phyloP scores from a whole-genome alignment of 37 sponge, comb jelly and placozoan species.

The Halichondria panicea region DNA sequence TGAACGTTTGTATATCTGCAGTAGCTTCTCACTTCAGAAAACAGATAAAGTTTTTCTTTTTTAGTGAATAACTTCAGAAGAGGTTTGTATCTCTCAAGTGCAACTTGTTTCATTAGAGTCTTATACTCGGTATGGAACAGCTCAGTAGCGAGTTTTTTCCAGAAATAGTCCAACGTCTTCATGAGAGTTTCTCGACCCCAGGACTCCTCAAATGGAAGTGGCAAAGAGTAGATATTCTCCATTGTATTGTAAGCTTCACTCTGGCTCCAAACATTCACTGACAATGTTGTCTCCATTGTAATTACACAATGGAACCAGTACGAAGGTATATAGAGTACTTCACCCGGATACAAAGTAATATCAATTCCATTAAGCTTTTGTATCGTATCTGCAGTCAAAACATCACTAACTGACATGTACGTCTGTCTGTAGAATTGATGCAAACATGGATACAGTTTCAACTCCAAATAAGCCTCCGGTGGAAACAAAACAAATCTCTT shows the following conservation, averaged over 20 bases:
- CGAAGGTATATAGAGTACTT: slow-evolving; percentile 67
- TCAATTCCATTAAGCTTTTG: neutral
- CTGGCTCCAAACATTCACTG: slow-evolving; percentile 74
- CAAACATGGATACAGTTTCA: slow-evolving; percentile 56
- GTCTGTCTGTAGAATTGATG: slow-evolving; percentile 65
- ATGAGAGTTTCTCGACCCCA: slow-evolving; percentile 53
- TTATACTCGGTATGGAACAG: neutral
- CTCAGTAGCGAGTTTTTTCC: neutral
- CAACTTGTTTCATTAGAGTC: slow-evolving; percentile 21
- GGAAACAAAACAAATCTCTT: slow-evolving; percentile 66
- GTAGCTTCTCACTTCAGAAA: slow-evolving; percentile 2
- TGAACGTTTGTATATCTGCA: too few species aligned
- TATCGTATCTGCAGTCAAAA: neutral
- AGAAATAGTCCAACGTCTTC: slow-evolving; percentile 29
- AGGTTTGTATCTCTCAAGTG: slow-evolving; percentile 16
- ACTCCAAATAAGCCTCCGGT: slow-evolving; percentile 33
- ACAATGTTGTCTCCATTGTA: slow-evolving; percentile 60
- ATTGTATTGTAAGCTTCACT: slow-evolving; percentile 36
- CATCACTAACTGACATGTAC: slow-evolving; percentile 16
- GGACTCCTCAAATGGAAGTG: slow-evolving; percentile 60
- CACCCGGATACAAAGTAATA: slow-evolving; percentile 30
- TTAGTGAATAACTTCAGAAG: neutral
- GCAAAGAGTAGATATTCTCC: slow-evolving; percentile 38
- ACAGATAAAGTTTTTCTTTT: neutral
- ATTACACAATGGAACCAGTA: slow-evolving; percentile 81